A percentile compares a stretch with the other conserved stretches of the same genome.
These are phyloP conservation scores for Takifugu bimaculatus DNA, from an alignment of 2,113 vertebrate species.

Conservation along the genomic window DNA sequence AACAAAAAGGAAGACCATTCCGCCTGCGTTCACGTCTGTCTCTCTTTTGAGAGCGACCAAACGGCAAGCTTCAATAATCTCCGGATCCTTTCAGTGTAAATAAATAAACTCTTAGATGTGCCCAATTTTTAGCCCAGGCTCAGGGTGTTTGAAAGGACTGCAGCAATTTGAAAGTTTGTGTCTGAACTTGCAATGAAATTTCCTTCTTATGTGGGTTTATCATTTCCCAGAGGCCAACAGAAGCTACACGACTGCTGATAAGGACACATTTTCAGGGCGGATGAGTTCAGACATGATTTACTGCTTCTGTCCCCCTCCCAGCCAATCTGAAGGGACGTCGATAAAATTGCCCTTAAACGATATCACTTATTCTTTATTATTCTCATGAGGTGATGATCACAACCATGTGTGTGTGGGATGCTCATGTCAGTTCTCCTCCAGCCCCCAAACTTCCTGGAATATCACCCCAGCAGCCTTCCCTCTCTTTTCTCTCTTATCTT, in stretches of 20 bases:
- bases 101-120: no score
- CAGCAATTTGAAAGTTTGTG: no score
- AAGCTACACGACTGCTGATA: neutral
- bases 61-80: slow-evolving; percentile 12
- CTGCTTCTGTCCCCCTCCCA: slow-evolving; percentile 15
- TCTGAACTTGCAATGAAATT: neutral
- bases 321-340: slow-evolving; percentile 16
- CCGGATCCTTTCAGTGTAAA: neutral
- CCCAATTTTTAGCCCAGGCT: no score
- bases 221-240: neutral
- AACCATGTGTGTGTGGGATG: slow-evolving; percentile 70
- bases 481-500: slow-evolving; percentile 25
- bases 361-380: slow-evolving; percentile 43
- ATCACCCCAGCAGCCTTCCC: slow-evolving; percentile 19
- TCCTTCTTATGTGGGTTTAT: neutral
- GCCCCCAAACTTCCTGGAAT: slow-evolving; percentile 29
- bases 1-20: slow-evolving; percentile 55
- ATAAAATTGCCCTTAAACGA: slow-evolving; percentile 20
- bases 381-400: slow-evolving; percentile 46
- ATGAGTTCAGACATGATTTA: slow-evolving; percentile 24
- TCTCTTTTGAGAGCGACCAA: neutral
- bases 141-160: no score
- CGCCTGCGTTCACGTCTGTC: slow-evolving; percentile 25
- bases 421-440: slow-evolving; percentile 35
- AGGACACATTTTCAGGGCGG: slow-evolving; percentile 5